Conservation (phyloP, 2,888 invertebrate genomes). For the Ferdinandea cuprea region DNA sequence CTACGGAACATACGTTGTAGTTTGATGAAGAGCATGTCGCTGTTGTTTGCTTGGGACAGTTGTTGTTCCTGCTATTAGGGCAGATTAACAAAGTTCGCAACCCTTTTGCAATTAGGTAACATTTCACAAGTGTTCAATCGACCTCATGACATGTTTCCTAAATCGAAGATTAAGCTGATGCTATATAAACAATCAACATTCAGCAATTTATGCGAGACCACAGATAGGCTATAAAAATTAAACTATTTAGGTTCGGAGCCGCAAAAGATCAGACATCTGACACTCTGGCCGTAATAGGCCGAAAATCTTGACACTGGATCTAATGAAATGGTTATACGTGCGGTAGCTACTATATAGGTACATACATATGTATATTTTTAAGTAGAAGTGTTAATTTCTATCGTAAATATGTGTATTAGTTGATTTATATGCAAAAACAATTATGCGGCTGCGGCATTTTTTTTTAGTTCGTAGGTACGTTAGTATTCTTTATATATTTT, state of each 20-base stretch:
- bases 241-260: conserved; percentile 21
- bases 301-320: too few species aligned
- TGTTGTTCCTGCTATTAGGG: background rate
- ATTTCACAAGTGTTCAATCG: conserved; percentile 18
- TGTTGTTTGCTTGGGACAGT: conserved; percentile 34
- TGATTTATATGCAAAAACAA: too few species aligned
- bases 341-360: too few species aligned
- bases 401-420: too few species aligned
- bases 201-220: conserved; percentile 45
- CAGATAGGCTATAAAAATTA: conserved; percentile 38
- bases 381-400: too few species aligned
- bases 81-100: background rate
- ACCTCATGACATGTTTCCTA: background rate
- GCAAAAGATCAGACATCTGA: background rate
- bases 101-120: conserved; percentile 13
- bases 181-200: conserved; percentile 23
- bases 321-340: too few species aligned
- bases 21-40: background rate
- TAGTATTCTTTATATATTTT: too few species aligned
- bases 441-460: too few species aligned
- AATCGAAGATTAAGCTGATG: conserved; percentile 37
- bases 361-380: too few species aligned
- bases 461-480: too few species aligned
- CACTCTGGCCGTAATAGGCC: too few species aligned
- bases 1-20: conserved; percentile 6